Evolutionary conservation across 2,888 invertebrate genomes (phyloP).

Genomic region (Calameuta pallipes): DNA sequence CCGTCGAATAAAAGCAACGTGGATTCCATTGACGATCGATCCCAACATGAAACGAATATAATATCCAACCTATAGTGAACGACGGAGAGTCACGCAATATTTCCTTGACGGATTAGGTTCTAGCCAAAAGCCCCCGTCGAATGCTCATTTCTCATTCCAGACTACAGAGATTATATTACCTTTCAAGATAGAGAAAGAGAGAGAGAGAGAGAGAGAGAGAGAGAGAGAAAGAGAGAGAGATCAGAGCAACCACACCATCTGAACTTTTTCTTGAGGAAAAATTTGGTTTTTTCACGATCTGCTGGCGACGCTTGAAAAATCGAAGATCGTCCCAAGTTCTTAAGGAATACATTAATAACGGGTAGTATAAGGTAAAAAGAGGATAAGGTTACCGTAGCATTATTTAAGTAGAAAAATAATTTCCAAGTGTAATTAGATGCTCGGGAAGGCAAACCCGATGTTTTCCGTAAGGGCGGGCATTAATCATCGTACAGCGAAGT

Average conservation of each 20-base stretch:
- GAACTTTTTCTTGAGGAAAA: not conserved
- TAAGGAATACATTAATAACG: constrained; percentile 26
- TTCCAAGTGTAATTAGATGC: constrained; percentile 35
- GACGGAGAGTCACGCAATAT: not conserved
- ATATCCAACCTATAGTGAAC: not conserved
- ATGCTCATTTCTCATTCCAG: not conserved
- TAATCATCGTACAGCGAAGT: constrained; percentile 30
- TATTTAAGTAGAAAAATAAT: constrained; percentile 30
- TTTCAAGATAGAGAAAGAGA: not conserved
- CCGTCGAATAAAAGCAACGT: not conserved
- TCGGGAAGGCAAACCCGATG: constrained; percentile 19
- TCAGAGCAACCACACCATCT: no score
- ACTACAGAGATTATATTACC: not conserved
- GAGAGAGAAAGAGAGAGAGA: not conserved
- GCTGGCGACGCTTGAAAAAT: not conserved
- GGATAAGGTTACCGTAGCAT: constrained; percentile 4
- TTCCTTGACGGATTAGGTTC: not conserved
- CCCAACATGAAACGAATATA: not conserved
- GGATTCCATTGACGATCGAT: not conserved
- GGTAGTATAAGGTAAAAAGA: constrained; percentile 7
- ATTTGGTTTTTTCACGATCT: not conserved
- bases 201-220: not conserved
- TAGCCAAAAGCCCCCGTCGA: not conserved
- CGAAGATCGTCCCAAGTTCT: constrained; percentile 26
- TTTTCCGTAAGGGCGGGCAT: constrained; percentile 32